Percentiles rank a stretch among this genome's conserved stretches.
These are phyloP conservation scores for Himalopsyche japonica DNA, from an alignment of 2,888 invertebrate species.

Conservation along the genomic window DNA sequence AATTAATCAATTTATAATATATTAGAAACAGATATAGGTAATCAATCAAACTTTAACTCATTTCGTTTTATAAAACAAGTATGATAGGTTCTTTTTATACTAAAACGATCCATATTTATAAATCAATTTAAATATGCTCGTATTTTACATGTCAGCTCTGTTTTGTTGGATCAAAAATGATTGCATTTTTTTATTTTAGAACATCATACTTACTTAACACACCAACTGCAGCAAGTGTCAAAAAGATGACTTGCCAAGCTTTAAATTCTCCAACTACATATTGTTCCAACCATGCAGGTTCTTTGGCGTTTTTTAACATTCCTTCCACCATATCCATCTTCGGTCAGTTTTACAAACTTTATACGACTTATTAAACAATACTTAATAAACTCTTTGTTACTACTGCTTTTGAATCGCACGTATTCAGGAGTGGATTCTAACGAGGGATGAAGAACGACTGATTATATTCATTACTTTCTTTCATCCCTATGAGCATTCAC, in stretches of 20 bases:
- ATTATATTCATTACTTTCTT: neutral
- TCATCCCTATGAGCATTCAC: slow-evolving; percentile 3
- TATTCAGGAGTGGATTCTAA: neutral
- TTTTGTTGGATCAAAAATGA: neutral
- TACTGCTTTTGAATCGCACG: neutral
- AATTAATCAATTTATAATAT: too few relatives aligned
- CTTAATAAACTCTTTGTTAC: neutral
- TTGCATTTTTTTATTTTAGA: neutral
- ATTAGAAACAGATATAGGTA: too few relatives aligned
- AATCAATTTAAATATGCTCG: too few relatives aligned
- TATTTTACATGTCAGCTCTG: too few relatives aligned
- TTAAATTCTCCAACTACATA: slow-evolving; percentile 70
- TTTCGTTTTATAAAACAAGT: too few relatives aligned
- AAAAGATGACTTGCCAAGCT: slow-evolving; percentile 81
- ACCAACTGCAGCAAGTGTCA: slow-evolving; percentile 67
- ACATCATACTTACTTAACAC: slow-evolving; percentile 58
- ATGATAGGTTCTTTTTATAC: too few relatives aligned
- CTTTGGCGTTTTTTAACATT: slow-evolving; percentile 53
- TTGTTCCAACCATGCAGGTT: slow-evolving; percentile 75
- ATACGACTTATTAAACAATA: neutral
- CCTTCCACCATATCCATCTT: slow-evolving; percentile 54
- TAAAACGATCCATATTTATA: too few relatives aligned
- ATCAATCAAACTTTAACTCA: too few relatives aligned
- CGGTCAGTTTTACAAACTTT: neutral
- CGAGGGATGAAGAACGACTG: neutral